Evolutionary conservation across 2,113 vertebrate genomes (phyloP).

Genomic region (Calidris pygmaea): DNA sequence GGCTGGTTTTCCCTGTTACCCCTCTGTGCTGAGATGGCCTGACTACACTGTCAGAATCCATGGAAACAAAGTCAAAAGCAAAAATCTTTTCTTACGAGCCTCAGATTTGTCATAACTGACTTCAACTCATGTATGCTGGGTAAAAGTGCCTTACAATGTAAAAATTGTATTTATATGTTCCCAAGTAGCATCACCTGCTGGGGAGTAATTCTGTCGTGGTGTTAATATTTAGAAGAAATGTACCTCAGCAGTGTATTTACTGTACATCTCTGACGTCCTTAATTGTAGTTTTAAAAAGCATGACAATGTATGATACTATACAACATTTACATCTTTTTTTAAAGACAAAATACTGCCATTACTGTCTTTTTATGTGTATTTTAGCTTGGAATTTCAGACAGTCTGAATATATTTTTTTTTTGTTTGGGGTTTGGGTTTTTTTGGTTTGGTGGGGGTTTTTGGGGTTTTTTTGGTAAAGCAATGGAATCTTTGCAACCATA

Average conservation of each 20-base stretch:
- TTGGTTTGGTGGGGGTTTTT: not conserved
- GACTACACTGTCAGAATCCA: conserved; percentile 47
- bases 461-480: conserved; percentile 37
- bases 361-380: conserved; percentile 73
- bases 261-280: conserved; percentile 78
- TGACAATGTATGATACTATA: conserved; percentile 81
- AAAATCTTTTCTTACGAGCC: conserved; percentile 54
- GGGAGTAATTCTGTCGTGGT: conserved; percentile 77
- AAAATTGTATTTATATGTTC: conserved; percentile 82
- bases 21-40: conserved; percentile 69
- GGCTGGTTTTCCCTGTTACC: conserved; percentile 69
- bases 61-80: conserved; percentile 62
- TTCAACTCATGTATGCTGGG: conserved; percentile 76
- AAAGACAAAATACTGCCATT: conserved; percentile 75
- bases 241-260: conserved; percentile 82
- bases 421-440: not conserved
- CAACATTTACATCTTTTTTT: conserved; percentile 80
- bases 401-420: not conserved
- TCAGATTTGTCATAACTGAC: conserved; percentile 65
- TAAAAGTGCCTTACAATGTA: conserved; percentile 84
- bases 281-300: conserved; percentile 82
- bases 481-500: conserved; percentile 77
- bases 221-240: conserved; percentile 78
- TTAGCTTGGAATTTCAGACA: conserved; percentile 75
- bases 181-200: conserved; percentile 77